A percentile compares a stretch with the other conserved stretches of the same genome.
These are phyloP conservation scores for Leucoraja erinaceus DNA, from an alignment of 2,113 vertebrate species.

Conservation along the genomic window DNA sequence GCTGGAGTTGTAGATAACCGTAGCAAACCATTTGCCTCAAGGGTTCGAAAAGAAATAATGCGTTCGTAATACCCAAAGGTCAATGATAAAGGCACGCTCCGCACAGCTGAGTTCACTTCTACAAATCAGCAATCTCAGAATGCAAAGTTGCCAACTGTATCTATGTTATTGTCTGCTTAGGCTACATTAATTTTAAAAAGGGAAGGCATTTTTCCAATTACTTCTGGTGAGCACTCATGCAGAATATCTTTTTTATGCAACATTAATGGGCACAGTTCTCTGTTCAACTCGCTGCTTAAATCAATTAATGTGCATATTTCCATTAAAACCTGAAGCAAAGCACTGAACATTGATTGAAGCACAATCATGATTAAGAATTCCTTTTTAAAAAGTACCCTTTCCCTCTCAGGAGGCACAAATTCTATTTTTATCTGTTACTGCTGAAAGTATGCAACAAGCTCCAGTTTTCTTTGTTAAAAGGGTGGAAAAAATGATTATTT, in stretches of 20 bases:
- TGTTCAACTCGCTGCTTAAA: neutral
- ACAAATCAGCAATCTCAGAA: neutral
- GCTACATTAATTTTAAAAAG: neutral
- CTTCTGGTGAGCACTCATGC: conserved; percentile 19
- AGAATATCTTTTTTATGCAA: neutral
- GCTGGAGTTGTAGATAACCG: neutral
- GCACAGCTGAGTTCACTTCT: neutral
- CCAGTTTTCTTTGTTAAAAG: neutral
- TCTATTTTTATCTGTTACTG: neutral
- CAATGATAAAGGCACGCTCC: neutral
- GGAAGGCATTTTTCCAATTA: neutral
- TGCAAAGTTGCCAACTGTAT: neutral
- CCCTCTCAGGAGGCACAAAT: neutral
- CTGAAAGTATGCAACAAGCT: neutral
- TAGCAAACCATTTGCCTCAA: neutral
- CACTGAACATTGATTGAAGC: neutral
- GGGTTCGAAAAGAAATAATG: neutral
- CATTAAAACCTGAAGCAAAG: neutral
- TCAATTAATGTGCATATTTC: neutral
- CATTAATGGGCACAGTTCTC: neutral
- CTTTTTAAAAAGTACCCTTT: neutral
- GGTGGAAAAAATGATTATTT: neutral
- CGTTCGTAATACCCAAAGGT: neutral
- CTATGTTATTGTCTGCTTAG: neutral
- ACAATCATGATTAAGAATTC: neutral